These are phyloP conservation scores for Amblyjoppa proteus DNA, from an alignment of 2,888 invertebrate species.

Conservation along the genomic window DNA sequence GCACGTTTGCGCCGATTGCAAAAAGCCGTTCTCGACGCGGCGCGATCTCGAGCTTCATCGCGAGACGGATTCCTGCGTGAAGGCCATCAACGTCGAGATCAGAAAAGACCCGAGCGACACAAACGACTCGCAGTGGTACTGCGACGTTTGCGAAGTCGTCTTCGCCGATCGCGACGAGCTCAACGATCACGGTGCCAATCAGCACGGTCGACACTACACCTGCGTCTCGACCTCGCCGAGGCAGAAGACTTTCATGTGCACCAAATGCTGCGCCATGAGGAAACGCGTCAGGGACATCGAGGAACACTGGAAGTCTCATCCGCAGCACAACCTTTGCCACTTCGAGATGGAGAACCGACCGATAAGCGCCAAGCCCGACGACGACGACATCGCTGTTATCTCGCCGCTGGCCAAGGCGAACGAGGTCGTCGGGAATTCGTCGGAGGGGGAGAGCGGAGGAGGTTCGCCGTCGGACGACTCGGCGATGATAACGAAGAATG, in stretches of 20 bases:
- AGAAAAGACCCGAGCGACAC: not conserved
- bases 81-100: not conserved
- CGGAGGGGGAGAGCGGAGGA: not conserved
- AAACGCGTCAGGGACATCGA: slow-evolving; percentile 68
- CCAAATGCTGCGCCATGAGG: slow-evolving; percentile 67
- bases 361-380: slow-evolving; percentile 19
- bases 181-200: slow-evolving; percentile 23
- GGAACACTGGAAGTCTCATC: slow-evolving; percentile 72
- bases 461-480: slow-evolving; percentile 4
- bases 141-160: slow-evolving; percentile 31
- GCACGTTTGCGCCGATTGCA: slow-evolving; percentile 77
- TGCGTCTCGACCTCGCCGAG: not conserved
- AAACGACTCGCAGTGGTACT: slow-evolving; percentile 12
- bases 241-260: slow-evolving; percentile 71
- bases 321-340: slow-evolving; percentile 18
- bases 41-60: slow-evolving; percentile 55
- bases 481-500: not conserved
- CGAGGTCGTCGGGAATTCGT: not conserved
- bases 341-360: slow-evolving; percentile 34
- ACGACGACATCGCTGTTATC: slow-evolving; percentile 42
- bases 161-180: slow-evolving; percentile 27
- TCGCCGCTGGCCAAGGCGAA: slow-evolving; percentile 31
- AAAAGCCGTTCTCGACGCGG: slow-evolving; percentile 73
- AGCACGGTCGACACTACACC: slow-evolving; percentile 31
- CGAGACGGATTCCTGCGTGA: not conserved